Percentiles rank a stretch among this genome's conserved stretches.
phyloP scores from a whole-genome alignment of 2,888 invertebrate species.

The Polymixis lichenea region DNA sequence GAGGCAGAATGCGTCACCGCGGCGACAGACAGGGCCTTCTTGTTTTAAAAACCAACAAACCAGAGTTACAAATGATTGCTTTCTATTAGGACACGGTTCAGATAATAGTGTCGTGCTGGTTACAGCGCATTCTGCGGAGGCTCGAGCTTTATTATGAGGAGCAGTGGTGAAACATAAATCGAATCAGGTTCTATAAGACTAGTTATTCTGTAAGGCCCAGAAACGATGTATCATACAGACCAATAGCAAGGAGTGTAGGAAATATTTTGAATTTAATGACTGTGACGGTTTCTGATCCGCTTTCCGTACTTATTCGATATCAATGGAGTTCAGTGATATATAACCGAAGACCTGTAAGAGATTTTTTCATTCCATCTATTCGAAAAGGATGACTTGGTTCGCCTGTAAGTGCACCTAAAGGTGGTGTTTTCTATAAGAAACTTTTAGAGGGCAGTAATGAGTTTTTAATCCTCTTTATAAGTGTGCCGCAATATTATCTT shows the following conservation, averaged over 20 bases:
- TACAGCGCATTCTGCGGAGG: not conserved
- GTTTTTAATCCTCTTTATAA: no score
- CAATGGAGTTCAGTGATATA: no score
- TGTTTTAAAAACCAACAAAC: not conserved
- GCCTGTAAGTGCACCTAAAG: no score
- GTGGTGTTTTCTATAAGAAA: no score
- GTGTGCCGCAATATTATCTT: no score
- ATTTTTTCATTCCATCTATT: no score
- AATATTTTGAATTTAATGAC: not conserved
- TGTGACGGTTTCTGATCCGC: not conserved
- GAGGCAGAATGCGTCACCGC: not conserved
- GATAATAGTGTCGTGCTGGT: not conserved
- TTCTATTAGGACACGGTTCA: not conserved
- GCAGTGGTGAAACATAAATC: not conserved
- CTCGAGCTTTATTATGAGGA: not conserved
- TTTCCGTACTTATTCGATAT: not conserved
- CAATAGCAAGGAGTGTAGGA: not conserved
- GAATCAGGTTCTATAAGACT: not conserved
- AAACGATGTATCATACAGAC: not conserved
- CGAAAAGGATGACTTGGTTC: no score
- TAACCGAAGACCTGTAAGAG: no score
- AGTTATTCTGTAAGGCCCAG: not conserved
- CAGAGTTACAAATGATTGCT: not conserved
- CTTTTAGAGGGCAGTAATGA: no score
- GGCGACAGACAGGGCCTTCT: not conserved